These are phyloP conservation scores for Podilymbus podiceps DNA, from an alignment of 2,113 vertebrate species.

Conservation along the genomic window DNA sequence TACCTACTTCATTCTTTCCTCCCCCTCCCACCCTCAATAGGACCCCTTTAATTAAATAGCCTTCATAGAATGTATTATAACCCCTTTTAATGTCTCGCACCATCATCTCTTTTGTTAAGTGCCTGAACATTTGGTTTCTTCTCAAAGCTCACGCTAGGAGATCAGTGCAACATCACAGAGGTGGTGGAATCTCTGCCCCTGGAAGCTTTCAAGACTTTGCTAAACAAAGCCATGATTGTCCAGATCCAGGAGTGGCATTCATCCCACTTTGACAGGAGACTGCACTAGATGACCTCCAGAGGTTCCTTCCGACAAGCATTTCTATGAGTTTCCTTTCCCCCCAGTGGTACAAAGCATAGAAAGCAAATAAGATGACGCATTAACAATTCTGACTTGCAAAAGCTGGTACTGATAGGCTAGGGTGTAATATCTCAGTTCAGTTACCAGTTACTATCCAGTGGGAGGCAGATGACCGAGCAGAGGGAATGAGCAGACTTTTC, in stretches of 20 bases:
- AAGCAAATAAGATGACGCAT: background rate
- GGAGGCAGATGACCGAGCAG: background rate
- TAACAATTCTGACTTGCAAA: background rate
- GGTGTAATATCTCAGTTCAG: rapidly evolving
- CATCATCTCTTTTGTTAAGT: background rate
- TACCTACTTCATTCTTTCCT: background rate
- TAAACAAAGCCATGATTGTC: background rate
- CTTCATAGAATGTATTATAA: background rate
- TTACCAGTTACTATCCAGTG: rapidly evolving
- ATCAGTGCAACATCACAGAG: background rate
- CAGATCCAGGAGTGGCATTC: background rate
- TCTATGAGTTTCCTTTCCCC: background rate
- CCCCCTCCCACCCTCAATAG: rapidly evolving
- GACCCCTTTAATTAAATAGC: background rate
- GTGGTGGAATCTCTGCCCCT: background rate
- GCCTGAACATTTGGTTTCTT: background rate
- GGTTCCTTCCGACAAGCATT: background rate
- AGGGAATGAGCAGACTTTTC: background rate
- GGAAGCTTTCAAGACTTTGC: background rate
- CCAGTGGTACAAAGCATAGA: background rate
- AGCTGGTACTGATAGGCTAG: background rate
- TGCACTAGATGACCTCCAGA: background rate
- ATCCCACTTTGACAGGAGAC: background rate
- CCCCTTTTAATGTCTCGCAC: background rate
- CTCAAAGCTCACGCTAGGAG: background rate